Evolutionary conservation across 2,113 vertebrate species (phyloP).

Genomic region (Oryzias javanicus): DNA sequence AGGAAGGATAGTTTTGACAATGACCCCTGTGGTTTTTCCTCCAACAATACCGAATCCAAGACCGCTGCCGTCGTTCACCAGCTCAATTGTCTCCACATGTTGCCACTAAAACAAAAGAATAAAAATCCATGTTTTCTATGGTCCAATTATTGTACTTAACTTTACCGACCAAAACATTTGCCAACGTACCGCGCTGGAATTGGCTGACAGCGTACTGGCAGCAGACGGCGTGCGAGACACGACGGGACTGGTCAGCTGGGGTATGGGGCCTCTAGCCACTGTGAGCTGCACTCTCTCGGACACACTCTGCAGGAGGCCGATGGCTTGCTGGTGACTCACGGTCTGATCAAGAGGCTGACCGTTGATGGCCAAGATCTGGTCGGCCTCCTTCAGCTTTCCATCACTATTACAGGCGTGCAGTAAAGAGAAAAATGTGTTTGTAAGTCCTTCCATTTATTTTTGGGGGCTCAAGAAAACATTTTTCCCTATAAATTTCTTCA

Average conservation of each 20-base stretch:
- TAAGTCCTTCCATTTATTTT: too few relatives aligned
- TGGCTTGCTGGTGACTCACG: conserved; percentile 94
- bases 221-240: conserved; percentile 92
- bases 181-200: conserved; percentile 84
- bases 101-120: conserved; percentile 77
- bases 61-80: conserved; percentile 93
- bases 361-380: conserved; percentile 94
- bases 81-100: conserved; percentile 89
- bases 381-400: conserved; percentile 89
- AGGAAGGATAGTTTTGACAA: conserved; percentile 94
- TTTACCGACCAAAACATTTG: too few relatives aligned
- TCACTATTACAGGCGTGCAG: conserved; percentile 73
- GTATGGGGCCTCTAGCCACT: conserved; percentile 86
- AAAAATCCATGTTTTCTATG: not conserved
- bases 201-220: conserved; percentile 90
- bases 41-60: conserved; percentile 95
- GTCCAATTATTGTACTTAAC: too few relatives aligned
- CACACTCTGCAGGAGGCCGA: conserved; percentile 88
- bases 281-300: conserved; percentile 87
- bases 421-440: too few relatives aligned
- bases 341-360: conserved; percentile 88
- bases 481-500: too few relatives aligned
- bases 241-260: conserved; percentile 83
- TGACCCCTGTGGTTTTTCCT: conserved; percentile 91
- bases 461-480: too few relatives aligned